Evolutionary conservation across 2,113 vertebrate genomes (phyloP).

Genomic region (Oplegnathus fasciatus): DNA sequence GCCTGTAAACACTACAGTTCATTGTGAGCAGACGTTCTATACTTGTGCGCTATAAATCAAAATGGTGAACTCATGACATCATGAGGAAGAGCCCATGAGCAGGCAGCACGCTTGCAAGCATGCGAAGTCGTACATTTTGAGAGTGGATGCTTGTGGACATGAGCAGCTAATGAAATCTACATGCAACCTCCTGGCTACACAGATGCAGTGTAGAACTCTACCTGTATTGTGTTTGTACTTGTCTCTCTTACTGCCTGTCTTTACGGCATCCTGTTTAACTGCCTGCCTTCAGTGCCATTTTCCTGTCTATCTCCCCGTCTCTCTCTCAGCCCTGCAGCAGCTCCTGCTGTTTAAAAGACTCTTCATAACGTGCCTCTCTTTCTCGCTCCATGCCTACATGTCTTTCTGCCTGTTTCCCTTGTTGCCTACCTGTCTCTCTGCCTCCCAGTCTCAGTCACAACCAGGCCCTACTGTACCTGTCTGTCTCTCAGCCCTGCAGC

Average conservation of each 20-base stretch:
- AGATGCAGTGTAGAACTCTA: neutral
- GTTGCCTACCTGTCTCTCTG: neutral
- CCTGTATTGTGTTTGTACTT: neutral
- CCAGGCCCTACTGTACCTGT: too few species aligned
- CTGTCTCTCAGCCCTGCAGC: constrained; percentile 16
- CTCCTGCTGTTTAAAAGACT: neutral
- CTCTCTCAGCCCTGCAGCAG: neutral
- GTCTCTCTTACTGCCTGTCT: too few species aligned
- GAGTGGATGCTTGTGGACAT: neutral
- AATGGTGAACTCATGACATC: neutral
- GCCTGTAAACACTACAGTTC: neutral
- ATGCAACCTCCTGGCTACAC: too few species aligned
- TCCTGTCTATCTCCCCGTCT: too few species aligned
- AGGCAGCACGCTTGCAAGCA: neutral
- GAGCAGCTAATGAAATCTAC: neutral
- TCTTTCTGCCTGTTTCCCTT: too few species aligned
- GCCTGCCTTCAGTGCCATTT: too few species aligned
- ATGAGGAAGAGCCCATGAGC: neutral
- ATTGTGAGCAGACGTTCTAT: neutral
- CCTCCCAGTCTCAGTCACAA: neutral
- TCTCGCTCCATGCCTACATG: neutral
- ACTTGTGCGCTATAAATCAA: neutral
- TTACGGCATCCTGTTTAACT: neutral
- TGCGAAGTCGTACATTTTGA: neutral
- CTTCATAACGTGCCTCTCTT: neutral